These are phyloP conservation scores for Poeciliopsis prolifica DNA, from an alignment of 2,113 vertebrate genomes.

Conservation along the genomic window DNA sequence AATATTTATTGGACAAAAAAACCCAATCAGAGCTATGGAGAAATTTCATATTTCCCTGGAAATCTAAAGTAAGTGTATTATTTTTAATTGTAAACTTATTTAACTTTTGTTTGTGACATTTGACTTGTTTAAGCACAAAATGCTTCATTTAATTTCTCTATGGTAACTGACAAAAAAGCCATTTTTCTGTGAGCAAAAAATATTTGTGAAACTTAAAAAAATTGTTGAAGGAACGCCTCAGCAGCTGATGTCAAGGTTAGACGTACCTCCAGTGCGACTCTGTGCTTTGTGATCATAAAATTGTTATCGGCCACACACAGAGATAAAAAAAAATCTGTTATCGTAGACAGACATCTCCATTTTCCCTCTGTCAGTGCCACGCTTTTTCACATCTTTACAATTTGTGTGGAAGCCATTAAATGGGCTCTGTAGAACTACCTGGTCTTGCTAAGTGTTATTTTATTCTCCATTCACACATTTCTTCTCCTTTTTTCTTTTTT, in stretches of 20 bases:
- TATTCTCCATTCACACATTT: slow-evolving; percentile 52
- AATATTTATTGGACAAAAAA: background rate
- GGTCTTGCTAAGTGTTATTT: slow-evolving; percentile 45
- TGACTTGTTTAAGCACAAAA: background rate
- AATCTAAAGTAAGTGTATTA: background rate
- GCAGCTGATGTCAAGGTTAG: slow-evolving; percentile 22
- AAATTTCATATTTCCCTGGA: background rate
- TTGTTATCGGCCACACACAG: slow-evolving; percentile 12
- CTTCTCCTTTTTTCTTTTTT: slow-evolving; percentile 25
- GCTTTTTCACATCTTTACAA: slow-evolving; percentile 21
- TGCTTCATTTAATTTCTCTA: background rate
- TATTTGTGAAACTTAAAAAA: background rate
- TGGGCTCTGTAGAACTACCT: slow-evolving; percentile 47
- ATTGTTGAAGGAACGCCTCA: slow-evolving; percentile 3
- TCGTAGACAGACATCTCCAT: slow-evolving; percentile 26
- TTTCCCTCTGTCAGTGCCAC: slow-evolving; percentile 4
- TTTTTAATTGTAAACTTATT: background rate
- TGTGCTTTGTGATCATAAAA: slow-evolving; percentile 38
- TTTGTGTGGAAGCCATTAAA: slow-evolving; percentile 44
- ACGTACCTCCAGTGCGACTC: slow-evolving; percentile 17
- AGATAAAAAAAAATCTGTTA: slow-evolving; percentile 29
- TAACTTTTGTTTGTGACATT: background rate
- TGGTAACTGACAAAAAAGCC: background rate
- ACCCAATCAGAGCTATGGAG: background rate
- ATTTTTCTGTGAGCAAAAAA: slow-evolving; percentile 3